Evolutionary conservation across 1,140 invertebrate species (phyloP).

Genomic region (Gonatopus flavifemur): DNA sequence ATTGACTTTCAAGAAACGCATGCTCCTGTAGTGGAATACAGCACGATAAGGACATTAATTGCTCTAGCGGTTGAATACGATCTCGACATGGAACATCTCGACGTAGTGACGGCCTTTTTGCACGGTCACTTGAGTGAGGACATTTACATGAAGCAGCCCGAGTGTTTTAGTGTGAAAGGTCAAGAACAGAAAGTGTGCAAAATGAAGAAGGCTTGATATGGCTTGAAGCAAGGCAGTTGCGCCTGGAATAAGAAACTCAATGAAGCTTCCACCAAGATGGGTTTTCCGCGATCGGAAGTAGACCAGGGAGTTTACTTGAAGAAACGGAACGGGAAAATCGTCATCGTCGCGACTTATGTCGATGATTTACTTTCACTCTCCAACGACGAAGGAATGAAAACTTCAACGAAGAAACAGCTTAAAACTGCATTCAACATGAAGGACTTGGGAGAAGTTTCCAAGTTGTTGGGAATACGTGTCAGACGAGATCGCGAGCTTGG

Average conservation of each 20-base stretch:
- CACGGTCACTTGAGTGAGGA: conserved; percentile 45
- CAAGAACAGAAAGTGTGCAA: conserved; percentile 28
- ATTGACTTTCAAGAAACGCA: conserved; percentile 36
- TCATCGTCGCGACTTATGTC: conserved; percentile 35
- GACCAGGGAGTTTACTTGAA: conserved; percentile 34
- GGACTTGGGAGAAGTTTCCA: conserved; percentile 20
- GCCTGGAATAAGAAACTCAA: conserved; percentile 38
- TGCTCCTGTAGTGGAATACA: conserved; percentile 35
- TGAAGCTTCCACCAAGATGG: conserved; percentile 2
- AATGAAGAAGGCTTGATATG: conserved; percentile 45
- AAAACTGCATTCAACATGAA: conserved; percentile 23
- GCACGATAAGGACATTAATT: conserved; percentile 28
- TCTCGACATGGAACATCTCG: conserved; percentile 34
- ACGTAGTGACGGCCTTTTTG: conserved; percentile 45
- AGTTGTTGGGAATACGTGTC: conserved; percentile 26
- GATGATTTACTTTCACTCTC: conserved; percentile 43
- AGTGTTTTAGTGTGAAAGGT: conserved; percentile 25
- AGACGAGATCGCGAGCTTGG: not conserved
- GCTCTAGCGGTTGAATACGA: conserved; percentile 19
- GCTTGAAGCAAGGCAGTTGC: conserved; percentile 40
- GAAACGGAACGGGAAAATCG: conserved; percentile 4
- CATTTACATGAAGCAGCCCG: conserved; percentile 42
- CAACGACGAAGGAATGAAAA: conserved; percentile 16
- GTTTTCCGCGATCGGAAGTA: conserved; percentile 20
- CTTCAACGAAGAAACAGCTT: conserved; percentile 10